phyloP scores from a whole-genome alignment of 2,113 vertebrate genomes.

The Mastomys natalensis region DNA sequence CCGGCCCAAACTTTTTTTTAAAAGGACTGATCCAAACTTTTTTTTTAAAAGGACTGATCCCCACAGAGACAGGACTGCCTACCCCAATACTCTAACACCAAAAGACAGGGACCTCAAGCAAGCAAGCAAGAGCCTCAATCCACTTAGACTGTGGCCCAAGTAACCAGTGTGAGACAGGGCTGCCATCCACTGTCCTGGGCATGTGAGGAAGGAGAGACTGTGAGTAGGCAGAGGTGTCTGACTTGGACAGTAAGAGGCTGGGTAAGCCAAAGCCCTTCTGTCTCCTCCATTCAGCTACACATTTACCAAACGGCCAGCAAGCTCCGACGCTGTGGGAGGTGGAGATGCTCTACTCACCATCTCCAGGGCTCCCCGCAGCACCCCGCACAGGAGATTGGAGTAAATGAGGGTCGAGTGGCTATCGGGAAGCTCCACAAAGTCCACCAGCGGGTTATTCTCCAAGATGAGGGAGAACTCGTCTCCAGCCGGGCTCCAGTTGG shows the following conservation, averaged over 20 bases:
- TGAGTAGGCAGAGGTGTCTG: background rate
- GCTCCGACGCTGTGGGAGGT: background rate
- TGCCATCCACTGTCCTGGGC: background rate
- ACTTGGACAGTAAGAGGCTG: background rate
- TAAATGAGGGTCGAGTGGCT: constrained; percentile 97
- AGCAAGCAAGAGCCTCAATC: background rate
- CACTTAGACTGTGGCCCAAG: background rate
- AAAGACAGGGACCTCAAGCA: background rate
- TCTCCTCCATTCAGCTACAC: background rate
- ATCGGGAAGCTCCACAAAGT: constrained; percentile 98
- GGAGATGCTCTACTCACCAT: constrained; percentile 90
- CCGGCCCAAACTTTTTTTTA: too few relatives aligned
- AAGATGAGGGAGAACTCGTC: constrained; percentile 99
- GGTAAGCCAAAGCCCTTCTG: background rate
- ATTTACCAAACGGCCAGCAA: background rate
- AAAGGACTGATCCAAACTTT: too few relatives aligned
- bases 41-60: background rate
- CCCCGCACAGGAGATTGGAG: constrained; percentile 96
- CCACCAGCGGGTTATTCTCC: constrained; percentile 97
- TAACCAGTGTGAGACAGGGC: background rate
- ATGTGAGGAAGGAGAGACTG: background rate
- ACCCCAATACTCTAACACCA: background rate
- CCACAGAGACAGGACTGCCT: background rate
- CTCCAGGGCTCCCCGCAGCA: constrained; percentile 96
- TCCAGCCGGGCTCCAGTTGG: constrained; percentile 98